Percentiles rank a stretch among this genome's conserved stretches.
These are phyloP conservation scores for Caradrina kadenii DNA, from an alignment of 2,888 invertebrate species.

Conservation along the genomic window DNA sequence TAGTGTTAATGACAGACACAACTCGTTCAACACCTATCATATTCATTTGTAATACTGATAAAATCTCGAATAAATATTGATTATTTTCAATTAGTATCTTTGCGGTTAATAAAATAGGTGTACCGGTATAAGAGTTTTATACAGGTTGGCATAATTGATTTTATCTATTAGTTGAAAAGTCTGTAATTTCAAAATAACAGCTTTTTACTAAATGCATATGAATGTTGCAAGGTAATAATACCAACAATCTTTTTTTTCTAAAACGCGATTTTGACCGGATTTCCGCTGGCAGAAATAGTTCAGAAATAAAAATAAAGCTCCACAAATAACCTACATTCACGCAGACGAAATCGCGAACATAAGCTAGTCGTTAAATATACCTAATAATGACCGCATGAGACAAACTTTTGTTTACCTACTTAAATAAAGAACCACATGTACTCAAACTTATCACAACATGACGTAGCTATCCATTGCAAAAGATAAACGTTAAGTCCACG, in stretches of 20 bases:
- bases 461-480: slow-evolving; percentile 58
- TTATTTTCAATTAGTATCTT: background rate
- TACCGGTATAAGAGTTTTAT: background rate
- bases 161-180: too few relatives aligned
- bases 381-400: background rate
- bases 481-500: slow-evolving; percentile 61
- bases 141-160: background rate
- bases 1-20: slow-evolving; percentile 10
- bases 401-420: background rate
- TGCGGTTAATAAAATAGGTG: background rate
- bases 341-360: too few relatives aligned
- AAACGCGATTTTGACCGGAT: too few relatives aligned
- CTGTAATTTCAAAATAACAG: too few relatives aligned
- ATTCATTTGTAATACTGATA: slow-evolving; percentile 16
- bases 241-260: too few relatives aligned
- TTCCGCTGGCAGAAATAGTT: too few relatives aligned
- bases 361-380: background rate
- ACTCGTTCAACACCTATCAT: background rate
- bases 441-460: slow-evolving; percentile 42
- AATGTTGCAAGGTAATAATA: too few relatives aligned
- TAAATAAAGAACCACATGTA: slow-evolving; percentile 14
- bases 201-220: too few relatives aligned
- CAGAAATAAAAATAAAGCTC: too few relatives aligned
- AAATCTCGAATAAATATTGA: background rate
- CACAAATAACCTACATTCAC: too few relatives aligned